Evolutionary conservation across 2,797 vertebrate genomes (phyloP).

Genomic region (Centropyge bicolor): DNA sequence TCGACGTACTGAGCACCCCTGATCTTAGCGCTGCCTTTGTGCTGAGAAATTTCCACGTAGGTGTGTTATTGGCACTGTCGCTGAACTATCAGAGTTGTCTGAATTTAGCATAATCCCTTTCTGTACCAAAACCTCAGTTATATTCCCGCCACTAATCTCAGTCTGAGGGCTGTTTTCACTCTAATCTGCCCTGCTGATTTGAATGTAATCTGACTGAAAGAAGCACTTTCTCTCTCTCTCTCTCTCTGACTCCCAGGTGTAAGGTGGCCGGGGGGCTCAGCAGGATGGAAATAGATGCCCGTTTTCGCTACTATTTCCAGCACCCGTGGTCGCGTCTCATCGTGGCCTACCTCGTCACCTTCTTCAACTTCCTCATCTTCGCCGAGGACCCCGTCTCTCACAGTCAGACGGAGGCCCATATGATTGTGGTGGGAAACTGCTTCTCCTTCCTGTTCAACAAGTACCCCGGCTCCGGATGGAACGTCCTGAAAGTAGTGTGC

Average conservation of each 20-base stretch:
- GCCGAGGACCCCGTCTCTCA: conserved; percentile 97
- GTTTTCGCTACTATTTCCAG: conserved; percentile 98
- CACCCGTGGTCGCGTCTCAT: conserved; percentile 97
- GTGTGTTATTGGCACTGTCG: conserved; percentile 18
- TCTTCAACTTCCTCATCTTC: conserved; percentile 98
- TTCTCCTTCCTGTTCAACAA: conserved; percentile 98
- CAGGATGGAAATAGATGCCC: conserved; percentile 94
- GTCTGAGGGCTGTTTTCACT: conserved; percentile 55
- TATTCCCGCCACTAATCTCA: conserved; percentile 67
- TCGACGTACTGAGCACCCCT: too few relatives aligned
- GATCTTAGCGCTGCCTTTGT: background rate
- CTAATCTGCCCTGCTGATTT: conserved; percentile 65
- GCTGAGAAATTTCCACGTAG: background rate
- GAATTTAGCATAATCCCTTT: conserved; percentile 64
- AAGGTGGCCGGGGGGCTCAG: conserved; percentile 72
- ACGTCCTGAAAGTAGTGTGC: conserved; percentile 92
- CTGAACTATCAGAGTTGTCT: conserved; percentile 27
- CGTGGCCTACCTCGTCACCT: conserved; percentile 97
- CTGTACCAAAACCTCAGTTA: conserved; percentile 51
- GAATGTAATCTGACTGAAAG: conserved; percentile 62
- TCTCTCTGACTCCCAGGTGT: conserved; percentile 80
- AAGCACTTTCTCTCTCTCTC: conserved; percentile 38
- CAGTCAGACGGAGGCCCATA: conserved; percentile 96
- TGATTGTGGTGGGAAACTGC: conserved; percentile 98
- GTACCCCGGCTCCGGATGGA: conserved; percentile 94